phyloP scores from a whole-genome alignment of 2,888 invertebrate species.

The Drosophila subsilvestris region DNA sequence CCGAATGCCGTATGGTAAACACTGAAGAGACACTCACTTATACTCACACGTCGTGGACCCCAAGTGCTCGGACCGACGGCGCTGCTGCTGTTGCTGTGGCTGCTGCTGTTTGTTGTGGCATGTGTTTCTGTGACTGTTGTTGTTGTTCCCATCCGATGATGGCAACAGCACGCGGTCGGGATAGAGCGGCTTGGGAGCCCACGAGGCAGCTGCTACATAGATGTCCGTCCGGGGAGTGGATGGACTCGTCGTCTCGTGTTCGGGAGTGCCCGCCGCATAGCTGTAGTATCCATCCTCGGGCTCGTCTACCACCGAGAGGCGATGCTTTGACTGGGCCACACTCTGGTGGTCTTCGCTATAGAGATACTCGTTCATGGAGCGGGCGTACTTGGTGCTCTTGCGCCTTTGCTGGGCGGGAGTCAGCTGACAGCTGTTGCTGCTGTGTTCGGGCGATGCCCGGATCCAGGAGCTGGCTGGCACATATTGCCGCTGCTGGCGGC shows the following conservation, averaged over 20 bases:
- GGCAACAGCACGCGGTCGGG: constrained; percentile 79
- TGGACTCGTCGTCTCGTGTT: constrained; percentile 69
- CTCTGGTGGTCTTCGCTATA: constrained; percentile 67
- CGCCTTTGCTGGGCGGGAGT: constrained; percentile 70
- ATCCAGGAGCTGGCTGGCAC: constrained; percentile 77
- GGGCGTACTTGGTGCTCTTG: constrained; percentile 72
- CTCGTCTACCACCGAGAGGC: constrained; percentile 69
- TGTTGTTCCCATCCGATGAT: constrained; percentile 53
- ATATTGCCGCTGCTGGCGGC: constrained; percentile 66
- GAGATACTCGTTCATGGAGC: constrained; percentile 81
- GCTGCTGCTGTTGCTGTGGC: constrained; percentile 61
- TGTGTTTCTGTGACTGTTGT: constrained; percentile 59
- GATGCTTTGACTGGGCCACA: constrained; percentile 59
- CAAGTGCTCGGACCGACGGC: constrained; percentile 78
- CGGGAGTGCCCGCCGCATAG: constrained; percentile 79
- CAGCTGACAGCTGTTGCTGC: constrained; percentile 39
- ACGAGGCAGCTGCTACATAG: constrained; percentile 89
- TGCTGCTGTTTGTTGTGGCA: constrained; percentile 32
- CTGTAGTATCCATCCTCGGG: constrained; percentile 81
- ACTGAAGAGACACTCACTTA: constrained; percentile 78
- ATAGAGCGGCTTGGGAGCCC: constrained; percentile 89
- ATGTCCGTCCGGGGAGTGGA: constrained; percentile 86
- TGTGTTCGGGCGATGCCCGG: constrained; percentile 58
- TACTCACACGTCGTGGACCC: constrained; percentile 83
- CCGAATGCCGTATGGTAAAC: constrained; percentile 33